Conservation (phyloP, 2,888 invertebrate genomes). For the Pyrgus malvae region DNA sequence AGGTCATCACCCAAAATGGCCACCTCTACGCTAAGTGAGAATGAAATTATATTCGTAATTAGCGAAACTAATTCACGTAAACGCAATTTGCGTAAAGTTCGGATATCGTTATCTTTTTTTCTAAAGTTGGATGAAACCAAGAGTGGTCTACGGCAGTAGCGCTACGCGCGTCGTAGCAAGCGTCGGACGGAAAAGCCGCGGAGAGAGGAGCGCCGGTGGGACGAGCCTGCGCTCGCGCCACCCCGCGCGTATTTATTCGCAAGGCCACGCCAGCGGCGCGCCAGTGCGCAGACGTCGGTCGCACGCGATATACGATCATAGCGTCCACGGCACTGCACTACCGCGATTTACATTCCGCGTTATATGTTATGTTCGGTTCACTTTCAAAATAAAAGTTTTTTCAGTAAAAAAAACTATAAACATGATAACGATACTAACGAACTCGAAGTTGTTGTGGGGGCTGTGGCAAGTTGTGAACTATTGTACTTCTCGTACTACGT, state of each 20-base stretch:
- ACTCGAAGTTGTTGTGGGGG: constrained; percentile 80
- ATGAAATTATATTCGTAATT: background rate
- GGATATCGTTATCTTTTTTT: constrained; percentile 10
- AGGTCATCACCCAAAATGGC: constrained; percentile 33
- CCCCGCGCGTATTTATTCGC: constrained; percentile 75
- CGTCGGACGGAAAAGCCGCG: constrained; percentile 57
- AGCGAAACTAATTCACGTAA: background rate
- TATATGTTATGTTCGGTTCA: constrained; percentile 60
- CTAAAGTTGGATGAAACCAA: constrained; percentile 30
- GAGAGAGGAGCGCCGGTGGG: constrained; percentile 72
- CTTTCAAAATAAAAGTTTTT: constrained; percentile 43
- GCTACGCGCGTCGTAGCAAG: constrained; percentile 57
- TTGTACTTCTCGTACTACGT: constrained; percentile 64
- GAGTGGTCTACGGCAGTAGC: constrained; percentile 51
- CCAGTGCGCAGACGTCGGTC: constrained; percentile 76
- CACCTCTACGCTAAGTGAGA: constrained; percentile 9
- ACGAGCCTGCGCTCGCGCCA: constrained; percentile 67
- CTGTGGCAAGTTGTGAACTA: constrained; percentile 71
- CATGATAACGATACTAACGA: constrained; percentile 62
- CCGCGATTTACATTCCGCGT: constrained; percentile 63
- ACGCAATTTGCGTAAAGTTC: too few relatives aligned
- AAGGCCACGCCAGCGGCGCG: constrained; percentile 76
- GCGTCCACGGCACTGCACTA: constrained; percentile 54
- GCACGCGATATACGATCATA: constrained; percentile 69
- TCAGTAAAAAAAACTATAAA: constrained; percentile 47